Percentiles rank a stretch among this genome's conserved stretches.
Evolutionary conservation across 2,888 invertebrate species (phyloP).

Genomic region (Xestia sexstrigata): DNA sequence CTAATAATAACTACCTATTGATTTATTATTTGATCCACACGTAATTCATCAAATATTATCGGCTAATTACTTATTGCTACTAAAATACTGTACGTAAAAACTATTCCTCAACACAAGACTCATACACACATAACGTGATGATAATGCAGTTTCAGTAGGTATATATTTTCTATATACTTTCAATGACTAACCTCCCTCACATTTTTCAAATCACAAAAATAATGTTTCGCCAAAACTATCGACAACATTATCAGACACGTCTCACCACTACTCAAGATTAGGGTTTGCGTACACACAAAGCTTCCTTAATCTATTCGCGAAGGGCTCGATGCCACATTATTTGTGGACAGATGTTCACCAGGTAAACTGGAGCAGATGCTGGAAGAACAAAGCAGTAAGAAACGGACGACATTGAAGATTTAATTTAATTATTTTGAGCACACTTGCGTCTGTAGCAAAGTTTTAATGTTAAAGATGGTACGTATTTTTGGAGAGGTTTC

Average conservation of each 20-base stretch:
- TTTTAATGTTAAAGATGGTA: constrained; percentile 8
- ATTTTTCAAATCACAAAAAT: background rate
- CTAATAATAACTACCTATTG: constrained; percentile 26
- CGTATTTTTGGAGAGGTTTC: constrained; percentile 12
- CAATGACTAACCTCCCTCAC: background rate
- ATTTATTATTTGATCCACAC: constrained; percentile 1
- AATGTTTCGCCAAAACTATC: constrained; percentile 19
- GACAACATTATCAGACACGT: constrained; percentile 18
- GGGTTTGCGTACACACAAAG: constrained; percentile 81
- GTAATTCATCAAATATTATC: constrained; percentile 13
- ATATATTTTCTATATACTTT: background rate
- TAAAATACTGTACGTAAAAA: constrained; percentile 10
- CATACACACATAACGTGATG: background rate
- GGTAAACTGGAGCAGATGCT: constrained; percentile 88
- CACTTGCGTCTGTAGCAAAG: constrained; percentile 56
- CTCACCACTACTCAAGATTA: constrained; percentile 79
- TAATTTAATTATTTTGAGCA: constrained; percentile 83
- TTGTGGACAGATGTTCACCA: constrained; percentile 84
- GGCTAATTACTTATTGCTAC: background rate
- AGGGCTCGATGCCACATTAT: constrained; percentile 74
- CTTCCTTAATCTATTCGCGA: constrained; percentile 85
- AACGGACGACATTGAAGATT: constrained; percentile 74
- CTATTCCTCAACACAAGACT: background rate
- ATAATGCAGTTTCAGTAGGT: background rate
- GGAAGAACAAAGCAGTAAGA: constrained; percentile 76